phyloP scores from a whole-genome alignment of 2,113 vertebrate genomes.

The Martes martes region DNA sequence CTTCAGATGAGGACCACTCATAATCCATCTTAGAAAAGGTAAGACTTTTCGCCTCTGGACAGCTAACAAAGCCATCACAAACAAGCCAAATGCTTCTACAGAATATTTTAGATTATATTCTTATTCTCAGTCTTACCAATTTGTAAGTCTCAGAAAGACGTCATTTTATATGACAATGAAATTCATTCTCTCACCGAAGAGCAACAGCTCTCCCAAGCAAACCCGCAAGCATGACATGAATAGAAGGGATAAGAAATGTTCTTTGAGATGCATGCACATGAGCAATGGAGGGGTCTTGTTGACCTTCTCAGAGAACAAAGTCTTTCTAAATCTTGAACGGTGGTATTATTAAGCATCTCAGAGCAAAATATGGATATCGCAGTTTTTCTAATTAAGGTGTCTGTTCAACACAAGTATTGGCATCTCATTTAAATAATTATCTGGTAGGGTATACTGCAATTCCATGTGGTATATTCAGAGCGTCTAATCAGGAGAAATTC shows the following conservation, averaged over 20 bases:
- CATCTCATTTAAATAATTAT: constrained; percentile 67
- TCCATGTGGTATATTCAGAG: constrained; percentile 5
- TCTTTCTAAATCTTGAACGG: constrained; percentile 35
- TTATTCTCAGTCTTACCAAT: background rate
- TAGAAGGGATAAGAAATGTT: constrained; percentile 24
- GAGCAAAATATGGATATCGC: constrained; percentile 52
- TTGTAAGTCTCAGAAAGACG: constrained; percentile 12
- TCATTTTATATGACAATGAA: constrained; percentile 44
- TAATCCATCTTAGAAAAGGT: background rate
- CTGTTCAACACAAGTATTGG: constrained; percentile 39
- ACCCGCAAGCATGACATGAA: background rate
- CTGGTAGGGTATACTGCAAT: background rate
- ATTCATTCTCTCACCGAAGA: constrained; percentile 32
- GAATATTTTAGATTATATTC: background rate
- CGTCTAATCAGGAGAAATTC: constrained; percentile 57
- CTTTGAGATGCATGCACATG: background rate
- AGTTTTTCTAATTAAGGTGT: constrained; percentile 61
- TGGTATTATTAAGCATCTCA: constrained; percentile 57
- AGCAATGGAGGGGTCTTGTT: background rate
- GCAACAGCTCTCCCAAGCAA: background rate
- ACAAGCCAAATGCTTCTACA: background rate
- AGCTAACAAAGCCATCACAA: constrained; percentile 4
- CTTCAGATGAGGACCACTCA: background rate
- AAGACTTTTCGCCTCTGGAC: background rate
- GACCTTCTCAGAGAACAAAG: constrained; percentile 49